These are phyloP conservation scores for Euclidia mi DNA, from an alignment of 2,888 invertebrate species.

Conservation along the genomic window DNA sequence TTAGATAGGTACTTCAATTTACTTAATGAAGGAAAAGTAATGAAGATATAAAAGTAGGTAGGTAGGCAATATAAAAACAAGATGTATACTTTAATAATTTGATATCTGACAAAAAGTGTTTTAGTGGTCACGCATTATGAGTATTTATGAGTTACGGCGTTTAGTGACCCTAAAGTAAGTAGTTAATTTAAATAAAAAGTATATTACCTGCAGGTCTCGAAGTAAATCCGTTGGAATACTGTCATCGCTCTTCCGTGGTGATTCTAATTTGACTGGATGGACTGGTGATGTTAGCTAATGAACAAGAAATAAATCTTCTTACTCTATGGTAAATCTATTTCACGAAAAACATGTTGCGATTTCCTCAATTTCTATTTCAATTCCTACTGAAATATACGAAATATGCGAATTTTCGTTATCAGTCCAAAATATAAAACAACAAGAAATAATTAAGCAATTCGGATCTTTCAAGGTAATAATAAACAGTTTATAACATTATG, in stretches of 20 bases:
- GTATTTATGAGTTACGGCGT: constrained; percentile 28
- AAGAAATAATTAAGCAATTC: no score
- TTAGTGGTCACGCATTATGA: constrained; percentile 38
- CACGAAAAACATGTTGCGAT: no score
- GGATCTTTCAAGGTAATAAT: constrained; percentile 11
- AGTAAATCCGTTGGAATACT: constrained; percentile 62
- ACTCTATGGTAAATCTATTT: background rate
- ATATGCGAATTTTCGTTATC: no score
- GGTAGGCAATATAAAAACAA: constrained; percentile 13
- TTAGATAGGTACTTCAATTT: no score
- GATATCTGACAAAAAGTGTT: constrained; percentile 31
- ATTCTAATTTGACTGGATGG: constrained; percentile 64
- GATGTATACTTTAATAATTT: constrained; percentile 28
- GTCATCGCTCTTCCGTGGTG: constrained; percentile 50
- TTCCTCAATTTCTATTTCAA: no score
- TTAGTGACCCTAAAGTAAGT: constrained; percentile 27
- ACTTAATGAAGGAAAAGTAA: no score
- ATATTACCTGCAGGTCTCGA: constrained; percentile 71
- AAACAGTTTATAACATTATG: background rate
- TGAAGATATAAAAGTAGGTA: constrained; percentile 11
- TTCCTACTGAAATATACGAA: no score
- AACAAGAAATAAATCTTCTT: constrained; percentile 11
- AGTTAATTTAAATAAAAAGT: constrained; percentile 18
- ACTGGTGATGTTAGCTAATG: constrained; percentile 57
- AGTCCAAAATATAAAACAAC: no score